phyloP scores from a whole-genome alignment of 2,888 invertebrate genomes.

The Plebejus anna region DNA sequence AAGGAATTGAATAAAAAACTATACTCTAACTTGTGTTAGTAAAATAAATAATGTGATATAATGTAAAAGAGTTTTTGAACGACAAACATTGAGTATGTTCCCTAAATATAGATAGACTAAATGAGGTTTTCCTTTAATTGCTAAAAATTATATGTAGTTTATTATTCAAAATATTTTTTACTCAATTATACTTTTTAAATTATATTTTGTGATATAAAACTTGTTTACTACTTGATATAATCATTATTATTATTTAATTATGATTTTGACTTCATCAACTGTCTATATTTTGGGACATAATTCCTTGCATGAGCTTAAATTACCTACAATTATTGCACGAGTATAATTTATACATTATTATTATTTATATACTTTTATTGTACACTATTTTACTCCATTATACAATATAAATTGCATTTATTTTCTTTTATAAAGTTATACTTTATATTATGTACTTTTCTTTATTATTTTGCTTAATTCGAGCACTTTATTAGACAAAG shows the following conservation, averaged over 20 bases:
- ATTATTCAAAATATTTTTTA: too few species aligned
- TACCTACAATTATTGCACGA: background rate
- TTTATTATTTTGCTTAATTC: background rate
- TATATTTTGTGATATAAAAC: too few species aligned
- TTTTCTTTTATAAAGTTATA: background rate
- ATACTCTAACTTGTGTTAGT: background rate
- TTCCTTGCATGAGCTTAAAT: background rate
- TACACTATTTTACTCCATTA: background rate
- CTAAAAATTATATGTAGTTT: too few species aligned
- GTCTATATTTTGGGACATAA: constrained; percentile 13
- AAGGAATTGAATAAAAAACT: constrained; percentile 9
- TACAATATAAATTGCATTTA: background rate
- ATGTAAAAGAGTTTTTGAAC: constrained; percentile 28
- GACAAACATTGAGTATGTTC: background rate
- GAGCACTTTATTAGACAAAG: constrained; percentile 17
- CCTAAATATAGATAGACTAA: background rate
- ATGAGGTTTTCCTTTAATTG: background rate
- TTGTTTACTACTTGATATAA: too few species aligned
- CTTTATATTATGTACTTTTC: background rate
- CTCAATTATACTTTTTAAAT: too few species aligned
- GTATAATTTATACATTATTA: background rate
- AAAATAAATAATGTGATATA: background rate
- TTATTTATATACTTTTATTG: background rate
- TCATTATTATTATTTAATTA: background rate
- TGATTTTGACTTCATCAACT: background rate